phyloP scores from a whole-genome alignment of 2,888 invertebrate genomes.

The Ariolimax columbianus region DNA sequence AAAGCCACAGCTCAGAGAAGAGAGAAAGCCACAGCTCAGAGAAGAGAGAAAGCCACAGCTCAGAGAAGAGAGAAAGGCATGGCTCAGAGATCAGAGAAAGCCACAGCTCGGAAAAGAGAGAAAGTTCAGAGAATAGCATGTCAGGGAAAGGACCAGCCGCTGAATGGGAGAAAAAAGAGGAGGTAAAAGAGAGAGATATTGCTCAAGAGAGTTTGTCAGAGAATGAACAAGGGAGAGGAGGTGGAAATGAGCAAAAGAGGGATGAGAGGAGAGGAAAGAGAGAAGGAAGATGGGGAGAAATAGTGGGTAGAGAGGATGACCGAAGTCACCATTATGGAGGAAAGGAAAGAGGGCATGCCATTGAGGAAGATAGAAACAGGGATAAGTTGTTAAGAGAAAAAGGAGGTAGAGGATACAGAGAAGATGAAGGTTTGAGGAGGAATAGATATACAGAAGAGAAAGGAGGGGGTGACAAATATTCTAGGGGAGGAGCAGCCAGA shows the following conservation, averaged over 20 bases:
- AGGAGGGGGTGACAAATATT: slow-evolving; percentile 31
- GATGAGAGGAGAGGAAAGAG: slow-evolving; percentile 19
- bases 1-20: neutral
- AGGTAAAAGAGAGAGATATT: neutral
- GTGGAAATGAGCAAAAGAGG: neutral
- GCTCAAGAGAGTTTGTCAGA: slow-evolving; percentile 21
- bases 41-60: slow-evolving; percentile 16
- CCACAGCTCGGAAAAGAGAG: no score
- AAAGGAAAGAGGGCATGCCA: slow-evolving; percentile 7
- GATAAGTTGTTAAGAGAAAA: slow-evolving; percentile 18
- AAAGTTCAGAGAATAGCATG: neutral
- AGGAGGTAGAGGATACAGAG: slow-evolving; percentile 33
- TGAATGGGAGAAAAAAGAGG: slow-evolving; percentile 20
- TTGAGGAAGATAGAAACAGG: slow-evolving; percentile 27
- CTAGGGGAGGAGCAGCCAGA: slow-evolving; percentile 11
- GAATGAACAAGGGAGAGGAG: slow-evolving; percentile 25
- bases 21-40: slow-evolving; percentile 21
- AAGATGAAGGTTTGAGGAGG: slow-evolving; percentile 24
- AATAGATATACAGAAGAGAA: slow-evolving; percentile 20
- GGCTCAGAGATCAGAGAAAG: slow-evolving; percentile 11
- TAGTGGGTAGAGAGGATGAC: slow-evolving; percentile 27
- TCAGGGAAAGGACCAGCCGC: neutral
- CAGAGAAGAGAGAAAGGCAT: slow-evolving; percentile 18
- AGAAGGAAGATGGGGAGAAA: slow-evolving; percentile 34
- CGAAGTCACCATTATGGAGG: slow-evolving; percentile 18